A percentile compares a stretch with the other conserved stretches of the same genome.
Evolutionary conservation across 2,888 invertebrate genomes (phyloP).

Genomic region (Apamea epomidion): DNA sequence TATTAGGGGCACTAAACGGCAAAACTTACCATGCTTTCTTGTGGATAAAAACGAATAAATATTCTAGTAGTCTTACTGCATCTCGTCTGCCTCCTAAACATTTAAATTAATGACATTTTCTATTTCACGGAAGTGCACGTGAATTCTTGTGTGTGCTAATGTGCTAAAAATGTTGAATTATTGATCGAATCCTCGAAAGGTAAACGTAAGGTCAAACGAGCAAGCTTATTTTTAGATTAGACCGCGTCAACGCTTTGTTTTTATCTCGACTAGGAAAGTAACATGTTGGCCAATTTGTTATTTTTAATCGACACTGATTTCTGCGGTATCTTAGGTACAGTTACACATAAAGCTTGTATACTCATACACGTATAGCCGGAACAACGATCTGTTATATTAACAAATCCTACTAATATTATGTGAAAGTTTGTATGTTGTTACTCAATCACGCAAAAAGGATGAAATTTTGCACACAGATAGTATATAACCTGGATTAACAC

Average conservation of each 20-base stretch:
- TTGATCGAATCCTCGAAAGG: constrained; percentile 19
- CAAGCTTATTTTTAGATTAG: constrained; percentile 38
- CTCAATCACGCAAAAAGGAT: too few relatives aligned
- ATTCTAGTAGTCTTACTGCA: constrained; percentile 1
- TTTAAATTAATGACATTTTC: constrained; percentile 12
- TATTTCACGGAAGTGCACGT: constrained; percentile 3
- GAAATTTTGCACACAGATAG: background rate
- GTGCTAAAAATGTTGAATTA: constrained; percentile 24
- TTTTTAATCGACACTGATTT: background rate
- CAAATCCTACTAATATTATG: background rate
- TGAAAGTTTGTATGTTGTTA: too few relatives aligned
- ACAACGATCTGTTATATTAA: background rate
- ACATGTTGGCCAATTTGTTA: background rate
- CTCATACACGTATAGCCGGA: background rate
- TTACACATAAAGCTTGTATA: too few relatives aligned
- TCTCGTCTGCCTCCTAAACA: background rate
- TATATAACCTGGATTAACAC: too few relatives aligned
- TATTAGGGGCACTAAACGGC: background rate
- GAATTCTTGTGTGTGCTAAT: constrained; percentile 4
- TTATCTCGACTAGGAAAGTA: constrained; percentile 25
- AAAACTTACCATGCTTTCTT: background rate
- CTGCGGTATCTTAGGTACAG: background rate
- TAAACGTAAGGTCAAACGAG: constrained; percentile 27
- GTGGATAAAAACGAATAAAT: background rate
- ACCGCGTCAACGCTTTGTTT: constrained; percentile 5